phyloP scores from a whole-genome alignment of 2,888 invertebrate species.

The Crioceris asparagi region DNA sequence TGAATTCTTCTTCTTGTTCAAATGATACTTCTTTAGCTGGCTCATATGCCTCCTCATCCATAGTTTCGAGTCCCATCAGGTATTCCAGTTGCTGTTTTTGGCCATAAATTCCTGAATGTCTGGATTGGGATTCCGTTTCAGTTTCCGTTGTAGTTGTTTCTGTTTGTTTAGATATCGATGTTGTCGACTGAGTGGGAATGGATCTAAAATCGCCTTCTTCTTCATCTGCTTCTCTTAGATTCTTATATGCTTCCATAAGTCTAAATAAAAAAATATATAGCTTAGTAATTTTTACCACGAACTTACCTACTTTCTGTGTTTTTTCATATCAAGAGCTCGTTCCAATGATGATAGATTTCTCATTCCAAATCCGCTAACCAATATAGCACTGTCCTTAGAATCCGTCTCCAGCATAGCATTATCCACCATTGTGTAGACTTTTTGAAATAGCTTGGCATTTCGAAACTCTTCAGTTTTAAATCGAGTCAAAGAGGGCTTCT shows the following conservation, averaged over 20 bases:
- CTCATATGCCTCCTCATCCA: conserved; percentile 17
- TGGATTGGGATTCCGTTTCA: conserved; percentile 14
- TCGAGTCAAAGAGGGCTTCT: too few species aligned
- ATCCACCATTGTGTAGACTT: too few species aligned
- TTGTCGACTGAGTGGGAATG: too few species aligned
- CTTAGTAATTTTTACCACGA: too few species aligned
- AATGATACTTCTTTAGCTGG: conserved; percentile 6
- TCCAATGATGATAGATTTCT: conserved; percentile 27
- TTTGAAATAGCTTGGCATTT: too few species aligned
- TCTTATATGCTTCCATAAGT: too few species aligned
- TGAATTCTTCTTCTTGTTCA: conserved; percentile 13
- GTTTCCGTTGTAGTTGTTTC: conserved; percentile 5
- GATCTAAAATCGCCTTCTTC: too few species aligned
- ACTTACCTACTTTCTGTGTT: conserved; percentile 14
- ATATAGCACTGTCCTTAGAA: too few species aligned
- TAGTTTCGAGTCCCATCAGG: conserved; percentile 25
- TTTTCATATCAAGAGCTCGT: conserved; percentile 21
- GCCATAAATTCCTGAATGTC: conserved; percentile 1
- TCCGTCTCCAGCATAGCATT: too few species aligned
- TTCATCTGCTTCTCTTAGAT: too few species aligned
- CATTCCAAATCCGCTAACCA: conserved; percentile 30
- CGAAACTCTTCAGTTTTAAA: too few species aligned
- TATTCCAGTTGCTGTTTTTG: conserved; percentile 23
- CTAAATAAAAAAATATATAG: too few species aligned
- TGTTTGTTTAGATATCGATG: not conserved